phyloP scores from a whole-genome alignment of 2,113 vertebrate species.

The Cyphomyrus discorhynchus region DNA sequence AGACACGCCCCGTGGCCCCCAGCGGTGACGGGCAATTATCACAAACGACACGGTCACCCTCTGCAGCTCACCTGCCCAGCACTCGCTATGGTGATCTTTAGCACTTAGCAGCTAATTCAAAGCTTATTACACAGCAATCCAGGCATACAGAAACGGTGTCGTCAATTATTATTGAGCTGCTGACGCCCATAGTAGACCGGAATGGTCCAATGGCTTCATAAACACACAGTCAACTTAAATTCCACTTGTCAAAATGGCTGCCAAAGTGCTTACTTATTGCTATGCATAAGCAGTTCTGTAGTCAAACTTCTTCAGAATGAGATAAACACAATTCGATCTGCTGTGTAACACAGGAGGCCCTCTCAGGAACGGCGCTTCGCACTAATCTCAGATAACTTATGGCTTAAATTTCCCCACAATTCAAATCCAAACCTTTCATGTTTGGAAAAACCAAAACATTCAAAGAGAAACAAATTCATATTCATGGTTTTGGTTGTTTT shows the following conservation, averaged over 20 bases:
- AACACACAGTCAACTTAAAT: neutral
- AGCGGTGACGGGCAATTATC: slow-evolving; percentile 55
- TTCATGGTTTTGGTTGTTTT: slow-evolving; percentile 19
- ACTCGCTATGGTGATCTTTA: neutral
- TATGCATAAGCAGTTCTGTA: neutral
- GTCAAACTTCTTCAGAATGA: neutral
- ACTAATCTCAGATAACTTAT: slow-evolving; percentile 1
- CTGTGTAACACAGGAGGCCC: neutral
- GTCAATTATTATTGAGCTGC: neutral
- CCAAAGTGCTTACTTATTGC: neutral
- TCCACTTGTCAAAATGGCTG: neutral
- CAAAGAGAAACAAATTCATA: slow-evolving; percentile 20
- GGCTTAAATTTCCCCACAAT: slow-evolving; percentile 6
- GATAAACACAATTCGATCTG: neutral
- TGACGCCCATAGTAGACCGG: neutral
- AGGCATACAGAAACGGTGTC: neutral
- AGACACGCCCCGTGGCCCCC: slow-evolving; percentile 21
- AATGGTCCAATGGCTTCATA: neutral
- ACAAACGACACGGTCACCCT: slow-evolving; percentile 40
- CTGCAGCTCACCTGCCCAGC: neutral
- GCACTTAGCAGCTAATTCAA: neutral
- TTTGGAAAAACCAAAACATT: slow-evolving; percentile 15
- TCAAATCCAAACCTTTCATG: slow-evolving; percentile 23
- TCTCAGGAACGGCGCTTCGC: neutral
- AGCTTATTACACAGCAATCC: neutral